Percentiles rank a stretch among this genome's conserved stretches.
phyloP scores from a whole-genome alignment of 2,113 vertebrate genomes.

The Apodemus sylvaticus region DNA sequence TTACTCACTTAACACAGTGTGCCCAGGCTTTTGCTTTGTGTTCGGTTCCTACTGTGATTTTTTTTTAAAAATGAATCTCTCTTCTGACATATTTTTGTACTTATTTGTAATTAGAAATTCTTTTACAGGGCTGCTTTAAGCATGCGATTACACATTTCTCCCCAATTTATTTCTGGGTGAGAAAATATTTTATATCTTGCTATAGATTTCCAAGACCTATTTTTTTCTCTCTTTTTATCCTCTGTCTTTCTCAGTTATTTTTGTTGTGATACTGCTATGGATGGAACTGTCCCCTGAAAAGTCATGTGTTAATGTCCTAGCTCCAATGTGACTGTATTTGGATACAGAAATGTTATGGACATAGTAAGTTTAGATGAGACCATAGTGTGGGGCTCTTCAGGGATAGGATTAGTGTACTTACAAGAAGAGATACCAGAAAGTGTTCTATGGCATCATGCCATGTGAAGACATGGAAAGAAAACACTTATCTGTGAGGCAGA shows the following conservation, averaged over 20 bases:
- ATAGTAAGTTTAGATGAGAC: background rate
- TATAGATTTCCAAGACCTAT: background rate
- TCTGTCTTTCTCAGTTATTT: background rate
- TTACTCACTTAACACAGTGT: slow-evolving; percentile 27
- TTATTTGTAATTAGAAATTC: slow-evolving; percentile 1
- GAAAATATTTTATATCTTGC: background rate
- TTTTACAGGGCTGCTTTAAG: background rate
- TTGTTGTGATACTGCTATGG: background rate
- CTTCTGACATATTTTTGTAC: background rate
- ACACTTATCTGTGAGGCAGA: background rate
- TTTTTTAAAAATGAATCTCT: slow-evolving; percentile 32
- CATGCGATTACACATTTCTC: background rate
- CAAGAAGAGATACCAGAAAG: background rate
- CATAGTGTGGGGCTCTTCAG: rapidly evolving
- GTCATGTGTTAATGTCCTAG: background rate
- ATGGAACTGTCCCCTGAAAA: background rate
- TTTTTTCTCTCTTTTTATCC: background rate
- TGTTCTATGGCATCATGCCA: rapidly evolving
- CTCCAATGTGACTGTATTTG: background rate
- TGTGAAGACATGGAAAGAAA: background rate
- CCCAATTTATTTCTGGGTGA: background rate
- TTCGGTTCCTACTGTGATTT: slow-evolving; percentile 9
- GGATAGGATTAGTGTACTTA: too few relatives aligned
- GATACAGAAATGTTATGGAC: background rate
- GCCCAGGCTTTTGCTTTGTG: background rate